Evolutionary conservation across 92 coral and sea anemone species (phyloP).

Genomic region (Porites rus): DNA sequence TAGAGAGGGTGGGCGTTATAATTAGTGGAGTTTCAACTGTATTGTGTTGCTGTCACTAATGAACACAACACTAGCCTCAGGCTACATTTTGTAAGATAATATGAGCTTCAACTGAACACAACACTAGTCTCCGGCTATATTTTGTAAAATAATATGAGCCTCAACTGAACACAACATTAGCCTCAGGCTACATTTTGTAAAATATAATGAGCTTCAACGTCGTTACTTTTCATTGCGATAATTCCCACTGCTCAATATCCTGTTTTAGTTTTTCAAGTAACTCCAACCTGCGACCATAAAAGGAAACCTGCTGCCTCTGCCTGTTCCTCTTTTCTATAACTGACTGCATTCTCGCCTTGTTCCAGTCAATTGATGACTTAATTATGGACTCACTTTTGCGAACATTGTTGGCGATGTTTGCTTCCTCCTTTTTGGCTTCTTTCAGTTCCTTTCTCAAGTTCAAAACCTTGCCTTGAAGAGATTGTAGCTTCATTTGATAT

Average conservation of each 20-base stretch:
- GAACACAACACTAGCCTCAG: no score
- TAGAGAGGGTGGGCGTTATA: no score
- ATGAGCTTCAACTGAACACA: background rate
- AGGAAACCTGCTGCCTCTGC: background rate
- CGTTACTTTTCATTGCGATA: background rate
- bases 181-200: no score
- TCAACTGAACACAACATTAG: no score
- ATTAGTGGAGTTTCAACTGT: no score
- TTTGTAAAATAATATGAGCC: no score
- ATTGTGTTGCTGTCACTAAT: no score
- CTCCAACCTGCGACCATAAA: background rate
- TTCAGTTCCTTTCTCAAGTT: background rate
- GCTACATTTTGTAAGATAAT: no score
- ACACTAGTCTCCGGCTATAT: no score
- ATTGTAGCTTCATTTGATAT: background rate
- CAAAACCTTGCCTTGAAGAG: background rate
- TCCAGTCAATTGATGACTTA: constrained; percentile 1
- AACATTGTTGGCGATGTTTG: background rate
- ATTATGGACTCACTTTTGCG: background rate
- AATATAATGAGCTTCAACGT: background rate
- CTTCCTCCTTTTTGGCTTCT: background rate
- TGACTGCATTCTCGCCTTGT: background rate
- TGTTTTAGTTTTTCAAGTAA: background rate
- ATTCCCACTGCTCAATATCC: background rate
- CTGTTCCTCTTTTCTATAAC: background rate